A percentile compares a stretch with the other conserved stretches of the same genome.
These are phyloP conservation scores for Bicyclus anynana DNA, from an alignment of 1,140 invertebrate species.

Conservation along the genomic window DNA sequence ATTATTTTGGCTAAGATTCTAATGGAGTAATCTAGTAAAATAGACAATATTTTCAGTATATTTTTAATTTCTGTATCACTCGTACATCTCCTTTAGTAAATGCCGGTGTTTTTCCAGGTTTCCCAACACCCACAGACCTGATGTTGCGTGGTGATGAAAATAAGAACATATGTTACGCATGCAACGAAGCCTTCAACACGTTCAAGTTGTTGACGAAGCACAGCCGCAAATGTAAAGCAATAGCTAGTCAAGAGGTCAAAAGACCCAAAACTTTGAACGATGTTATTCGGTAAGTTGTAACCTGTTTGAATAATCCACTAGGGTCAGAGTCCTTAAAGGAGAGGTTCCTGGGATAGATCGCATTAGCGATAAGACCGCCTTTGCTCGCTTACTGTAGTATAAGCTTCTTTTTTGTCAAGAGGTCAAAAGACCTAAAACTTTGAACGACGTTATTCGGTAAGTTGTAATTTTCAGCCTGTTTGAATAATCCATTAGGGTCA, in stretches of 20 bases:
- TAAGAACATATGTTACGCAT: conserved; percentile 52
- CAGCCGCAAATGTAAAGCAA: conserved; percentile 37
- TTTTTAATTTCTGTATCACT: too few relatives aligned
- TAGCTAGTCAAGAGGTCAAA: conserved; percentile 19
- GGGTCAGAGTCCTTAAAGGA: too few relatives aligned
- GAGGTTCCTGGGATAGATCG: too few relatives aligned
- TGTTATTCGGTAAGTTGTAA: conserved; percentile 43
- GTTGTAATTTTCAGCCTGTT: neutral
- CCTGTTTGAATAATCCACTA: neutral
- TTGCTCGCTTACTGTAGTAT: too few relatives aligned
- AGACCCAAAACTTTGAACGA: conserved; percentile 48
- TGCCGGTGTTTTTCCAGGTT: conserved; percentile 43
- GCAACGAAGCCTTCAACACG: conserved; percentile 49
- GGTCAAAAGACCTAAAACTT: conserved; percentile 32
- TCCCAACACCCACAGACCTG: conserved; percentile 54
- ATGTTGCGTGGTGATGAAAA: conserved; percentile 61
- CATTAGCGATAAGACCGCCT: too few relatives aligned
- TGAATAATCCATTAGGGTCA: too few relatives aligned
- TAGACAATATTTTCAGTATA: too few relatives aligned
- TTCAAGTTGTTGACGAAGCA: conserved; percentile 43
- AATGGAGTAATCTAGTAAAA: too few relatives aligned
- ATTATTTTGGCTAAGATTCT: too few relatives aligned
- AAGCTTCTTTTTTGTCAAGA: too few relatives aligned
- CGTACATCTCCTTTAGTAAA: too few relatives aligned
- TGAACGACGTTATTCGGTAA: conserved; percentile 58